These are phyloP conservation scores for Montipora foliosa DNA, from an alignment of 64 coral and sea anemone species.

Conservation along the genomic window DNA sequence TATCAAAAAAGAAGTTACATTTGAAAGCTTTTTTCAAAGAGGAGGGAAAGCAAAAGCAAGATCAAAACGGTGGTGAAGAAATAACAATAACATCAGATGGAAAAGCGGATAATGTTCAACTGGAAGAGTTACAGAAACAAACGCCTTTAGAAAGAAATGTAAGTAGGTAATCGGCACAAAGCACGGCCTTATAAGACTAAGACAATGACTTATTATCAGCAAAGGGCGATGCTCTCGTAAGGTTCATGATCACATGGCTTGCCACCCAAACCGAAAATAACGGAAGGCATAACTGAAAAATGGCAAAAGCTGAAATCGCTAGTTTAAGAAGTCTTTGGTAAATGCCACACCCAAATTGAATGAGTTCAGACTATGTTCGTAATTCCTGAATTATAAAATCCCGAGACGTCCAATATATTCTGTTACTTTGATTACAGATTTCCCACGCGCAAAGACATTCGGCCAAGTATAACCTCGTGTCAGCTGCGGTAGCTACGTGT, in stretches of 20 bases:
- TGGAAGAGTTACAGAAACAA: slow-evolving; percentile 37
- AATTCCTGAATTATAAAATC: too few relatives aligned
- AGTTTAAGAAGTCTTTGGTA: too few relatives aligned
- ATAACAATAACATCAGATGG: background rate
- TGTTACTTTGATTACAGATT: slow-evolving; percentile 7
- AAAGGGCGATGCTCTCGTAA: too few relatives aligned
- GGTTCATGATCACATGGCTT: too few relatives aligned
- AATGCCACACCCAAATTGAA: too few relatives aligned
- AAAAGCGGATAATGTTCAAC: slow-evolving; percentile 20
- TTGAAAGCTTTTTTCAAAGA: slow-evolving; percentile 29
- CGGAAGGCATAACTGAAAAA: too few relatives aligned
- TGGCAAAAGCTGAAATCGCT: too few relatives aligned
- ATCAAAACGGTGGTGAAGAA: background rate
- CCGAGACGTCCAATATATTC: too few relatives aligned
- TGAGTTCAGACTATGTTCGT: too few relatives aligned
- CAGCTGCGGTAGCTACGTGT: slow-evolving; percentile 86
- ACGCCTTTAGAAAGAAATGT: slow-evolving; percentile 15
- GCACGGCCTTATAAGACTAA: too few relatives aligned
- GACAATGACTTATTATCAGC: too few relatives aligned
- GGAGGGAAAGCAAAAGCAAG: background rate
- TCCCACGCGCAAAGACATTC: slow-evolving; percentile 10
- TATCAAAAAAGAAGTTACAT: background rate
- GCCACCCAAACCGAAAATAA: too few relatives aligned
- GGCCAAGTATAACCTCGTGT: slow-evolving; percentile 65
- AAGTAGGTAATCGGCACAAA: background rate